phyloP scores from a whole-genome alignment of 2,113 vertebrate genomes.

The Gavialis gangeticus region DNA sequence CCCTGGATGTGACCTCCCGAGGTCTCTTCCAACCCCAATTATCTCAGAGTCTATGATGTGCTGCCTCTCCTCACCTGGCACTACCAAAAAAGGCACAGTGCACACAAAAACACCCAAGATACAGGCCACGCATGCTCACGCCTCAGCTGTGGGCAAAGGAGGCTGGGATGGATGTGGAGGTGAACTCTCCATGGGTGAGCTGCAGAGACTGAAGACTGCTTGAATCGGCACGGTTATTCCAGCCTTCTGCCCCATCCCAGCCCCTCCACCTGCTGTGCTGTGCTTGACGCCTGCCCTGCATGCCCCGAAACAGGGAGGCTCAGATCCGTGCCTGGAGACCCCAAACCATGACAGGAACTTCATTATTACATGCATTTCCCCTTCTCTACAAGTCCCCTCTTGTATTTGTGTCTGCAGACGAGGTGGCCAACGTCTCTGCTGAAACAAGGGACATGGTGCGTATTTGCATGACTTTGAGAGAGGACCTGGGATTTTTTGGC shows the following conservation, averaged over 20 bases:
- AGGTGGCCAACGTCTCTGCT: neutral
- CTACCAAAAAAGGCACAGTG: neutral
- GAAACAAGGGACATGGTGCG: neutral
- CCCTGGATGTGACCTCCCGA: too few species aligned
- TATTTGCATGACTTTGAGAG: neutral
- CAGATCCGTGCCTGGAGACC: neutral
- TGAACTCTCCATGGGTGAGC: neutral
- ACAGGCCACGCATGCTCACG: neutral
- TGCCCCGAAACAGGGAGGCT: neutral
- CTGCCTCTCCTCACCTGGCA: neutral
- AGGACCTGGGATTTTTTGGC: neutral
- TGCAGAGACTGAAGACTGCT: neutral
- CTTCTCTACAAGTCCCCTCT: neutral
- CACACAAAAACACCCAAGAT: neutral
- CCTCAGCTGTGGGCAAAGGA: neutral
- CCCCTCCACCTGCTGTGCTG: neutral
- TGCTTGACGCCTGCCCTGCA: accelerated
- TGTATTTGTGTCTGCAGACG: neutral
- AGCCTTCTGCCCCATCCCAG: neutral
- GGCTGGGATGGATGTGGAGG: neutral
- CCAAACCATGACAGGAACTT: neutral
- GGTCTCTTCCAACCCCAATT: too few species aligned
- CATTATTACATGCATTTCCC: neutral
- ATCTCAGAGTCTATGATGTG: too few species aligned
- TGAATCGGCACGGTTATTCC: accelerated